Base-by-base conservation (phyloP, 2,888 invertebrate species). In the Octonoba sinensis region DNA sequence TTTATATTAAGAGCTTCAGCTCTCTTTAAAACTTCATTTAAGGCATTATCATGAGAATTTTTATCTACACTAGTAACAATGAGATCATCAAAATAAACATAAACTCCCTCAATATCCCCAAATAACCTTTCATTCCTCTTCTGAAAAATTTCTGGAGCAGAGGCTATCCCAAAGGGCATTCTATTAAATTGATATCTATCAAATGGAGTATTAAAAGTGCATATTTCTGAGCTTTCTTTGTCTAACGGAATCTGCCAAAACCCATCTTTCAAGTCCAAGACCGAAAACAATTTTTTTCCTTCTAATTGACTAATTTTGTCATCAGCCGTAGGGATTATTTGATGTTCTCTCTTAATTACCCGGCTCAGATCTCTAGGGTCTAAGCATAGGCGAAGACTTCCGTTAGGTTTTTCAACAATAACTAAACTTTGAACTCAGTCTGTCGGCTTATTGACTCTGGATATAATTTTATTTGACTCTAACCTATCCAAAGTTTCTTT, bases 151-250 rank as follows among this genome's bases (percentile, higher is more conserved):
- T 64, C 65, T 27, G 77, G 65, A 3, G 65, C 71, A 12, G 70
- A 64, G 12, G 70, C 62, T 11, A 77, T 65, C 12, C 64, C 77
- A 64, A 77, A 65, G 12, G 71, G 77, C 46, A 77, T 46, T 46
- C 22, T 49, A 20, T 44, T 44, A 67, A 76, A 76, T 36, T 76
- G 24, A 54, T 59, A 76, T 24, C 65, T 64, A 15, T 57, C 77
- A 77, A 71, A 77, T 1, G 77, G 76, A n/a, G 57, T 18, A 20
- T 70, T 77, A 46, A 70, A 77, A 13, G 56, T 77, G 24, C 77
- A 77, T 24, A 77, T n/a, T n/a, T n/a, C n/a, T n/a, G n/a, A n/a
- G n/a, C n/a, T n/a, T n/a, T 22, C n/a, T 16, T 67, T 4, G 54
- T 67, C 51, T 1, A 51, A 22, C 18, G 54, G 67, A 3, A 67